A percentile compares a stretch with the other conserved stretches of the same genome.
phyloP scores from a whole-genome alignment of 2,888 invertebrate species.

The Tachystola acroxantha region DNA sequence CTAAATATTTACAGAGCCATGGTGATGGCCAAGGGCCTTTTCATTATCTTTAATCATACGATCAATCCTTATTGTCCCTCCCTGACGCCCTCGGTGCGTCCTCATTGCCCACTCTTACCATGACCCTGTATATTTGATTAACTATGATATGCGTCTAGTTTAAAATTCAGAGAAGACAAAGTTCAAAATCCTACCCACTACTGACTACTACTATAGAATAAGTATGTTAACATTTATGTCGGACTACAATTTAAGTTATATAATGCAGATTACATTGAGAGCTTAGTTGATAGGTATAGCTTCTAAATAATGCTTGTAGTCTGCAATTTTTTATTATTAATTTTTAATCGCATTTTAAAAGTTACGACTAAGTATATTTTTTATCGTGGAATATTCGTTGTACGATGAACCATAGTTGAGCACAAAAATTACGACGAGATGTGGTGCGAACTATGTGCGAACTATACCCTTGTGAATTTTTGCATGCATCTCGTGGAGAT shows the following conservation, averaged over 20 bases:
- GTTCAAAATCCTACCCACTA: conserved; percentile 36
- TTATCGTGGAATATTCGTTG: conserved; percentile 21
- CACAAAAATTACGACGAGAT: conserved; percentile 30
- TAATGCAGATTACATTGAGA: conserved; percentile 56
- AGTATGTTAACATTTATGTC: conserved; percentile 12
- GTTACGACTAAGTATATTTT: no score
- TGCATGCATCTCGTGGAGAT: conserved; percentile 24
- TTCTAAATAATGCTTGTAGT: no score
- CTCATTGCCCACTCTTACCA: no score
- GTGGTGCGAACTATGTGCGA: conserved; percentile 43
- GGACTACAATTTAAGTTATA: conserved; percentile 53
- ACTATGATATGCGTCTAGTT: conserved; percentile 31
- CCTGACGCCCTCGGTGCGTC: no score
- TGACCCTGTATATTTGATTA: no score
- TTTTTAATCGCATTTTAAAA: no score
- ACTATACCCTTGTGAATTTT: conserved; percentile 40
- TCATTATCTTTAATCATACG: no score
- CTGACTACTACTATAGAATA: conserved; percentile 30
- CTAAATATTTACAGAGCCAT: no score
- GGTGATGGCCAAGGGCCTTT: no score
- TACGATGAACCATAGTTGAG: conserved; percentile 25
- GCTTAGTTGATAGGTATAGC: no score
- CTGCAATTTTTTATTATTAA: no score
- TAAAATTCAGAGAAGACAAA: conserved; percentile 36
- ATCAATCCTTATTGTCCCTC: no score